Evolutionary conservation across 2,797 vertebrate species (phyloP), one percentile per base, ranked within the genome.

Genomic region (Gobio occitaniae): DNA sequence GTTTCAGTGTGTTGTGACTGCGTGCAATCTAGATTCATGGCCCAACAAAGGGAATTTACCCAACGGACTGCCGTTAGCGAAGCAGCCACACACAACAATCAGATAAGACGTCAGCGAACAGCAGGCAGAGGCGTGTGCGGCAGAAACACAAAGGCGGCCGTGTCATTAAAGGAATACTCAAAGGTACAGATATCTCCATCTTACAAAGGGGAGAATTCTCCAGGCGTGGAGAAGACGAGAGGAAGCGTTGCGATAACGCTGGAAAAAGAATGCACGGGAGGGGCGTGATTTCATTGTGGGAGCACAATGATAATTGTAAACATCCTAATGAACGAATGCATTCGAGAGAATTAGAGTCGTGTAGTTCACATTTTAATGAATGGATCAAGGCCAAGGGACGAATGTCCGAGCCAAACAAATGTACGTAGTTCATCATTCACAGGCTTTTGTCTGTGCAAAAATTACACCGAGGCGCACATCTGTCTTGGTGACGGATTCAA

Each of bases 161-260:
- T 88, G 84, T 85, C 84, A 88, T 89, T 90, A 75, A 71, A 87
- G 74, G 76, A 90, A 83, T 85, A 79, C 74, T 86, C 75, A 79
- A 69, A 84, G 89, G 84, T 82, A 63, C 72, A 69, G 87, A 86
- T 87, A 82, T 86, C 86, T 86, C 82, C 78, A 59, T 76, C 44
- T 70, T 66, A 85, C 56, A 80, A 76, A 80, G 70, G 32, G 77
- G 85, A 47, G 29, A 10, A 81, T 75, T 84, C 82, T 84, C 21
- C 69, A 82, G 69, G 69, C 83, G 61, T 82, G 66, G 36, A 76
- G n/a, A 56, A 76, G 48, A 81, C 71, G 72, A 0, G 54, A 68
- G 65, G 76, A 79, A 69, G n/a, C 17, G 11, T 70, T 72, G 56
- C 1, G 66, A 80, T 70, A 80, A 69, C 47, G 32, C 15, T 29